phyloP scores from a whole-genome alignment of 2,888 invertebrate species.

The Drosophila quasianomalipes region DNA sequence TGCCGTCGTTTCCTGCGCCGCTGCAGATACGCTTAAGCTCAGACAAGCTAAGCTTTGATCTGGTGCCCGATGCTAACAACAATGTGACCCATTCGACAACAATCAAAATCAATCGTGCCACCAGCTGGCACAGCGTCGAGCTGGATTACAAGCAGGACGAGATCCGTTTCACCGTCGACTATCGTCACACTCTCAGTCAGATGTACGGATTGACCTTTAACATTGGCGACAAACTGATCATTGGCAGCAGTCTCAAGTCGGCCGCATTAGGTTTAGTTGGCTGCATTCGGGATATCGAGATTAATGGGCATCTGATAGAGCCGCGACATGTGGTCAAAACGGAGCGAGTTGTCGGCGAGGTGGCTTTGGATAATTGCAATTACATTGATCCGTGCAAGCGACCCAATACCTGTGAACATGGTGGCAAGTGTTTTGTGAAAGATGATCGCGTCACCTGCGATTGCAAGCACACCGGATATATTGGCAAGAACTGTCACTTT shows the following conservation, averaged over 20 bases:
- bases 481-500: slow-evolving; percentile 97
- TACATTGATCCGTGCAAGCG: slow-evolving; percentile 95
- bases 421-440: slow-evolving; percentile 94
- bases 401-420: slow-evolving; percentile 96
- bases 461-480: slow-evolving; percentile 95
- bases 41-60: slow-evolving; percentile 93
- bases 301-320: slow-evolving; percentile 93
- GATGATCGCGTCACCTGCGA: slow-evolving; percentile 95
- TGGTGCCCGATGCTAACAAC: slow-evolving; percentile 90
- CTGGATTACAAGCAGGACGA: slow-evolving; percentile 91
- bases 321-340: slow-evolving; percentile 93
- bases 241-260: slow-evolving; percentile 92
- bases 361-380: slow-evolving; percentile 95
- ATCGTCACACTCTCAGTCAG: slow-evolving; percentile 90
- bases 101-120: slow-evolving; percentile 92
- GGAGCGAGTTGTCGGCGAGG: slow-evolving; percentile 93
- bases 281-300: slow-evolving; percentile 95
- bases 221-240: slow-evolving; percentile 90
- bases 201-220: slow-evolving; percentile 89
- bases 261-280: slow-evolving; percentile 93
- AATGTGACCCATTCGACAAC: slow-evolving; percentile 92
- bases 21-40: slow-evolving; percentile 91
- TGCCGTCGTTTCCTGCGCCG: slow-evolving; percentile 14
- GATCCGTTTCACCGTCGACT: slow-evolving; percentile 91
- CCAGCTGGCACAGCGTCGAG: slow-evolving; percentile 94